Percentiles rank a stretch among this genome's conserved stretches.
phyloP scores from a whole-genome alignment of 2,888 invertebrate genomes.

The Trypoxylon attenuatum region DNA sequence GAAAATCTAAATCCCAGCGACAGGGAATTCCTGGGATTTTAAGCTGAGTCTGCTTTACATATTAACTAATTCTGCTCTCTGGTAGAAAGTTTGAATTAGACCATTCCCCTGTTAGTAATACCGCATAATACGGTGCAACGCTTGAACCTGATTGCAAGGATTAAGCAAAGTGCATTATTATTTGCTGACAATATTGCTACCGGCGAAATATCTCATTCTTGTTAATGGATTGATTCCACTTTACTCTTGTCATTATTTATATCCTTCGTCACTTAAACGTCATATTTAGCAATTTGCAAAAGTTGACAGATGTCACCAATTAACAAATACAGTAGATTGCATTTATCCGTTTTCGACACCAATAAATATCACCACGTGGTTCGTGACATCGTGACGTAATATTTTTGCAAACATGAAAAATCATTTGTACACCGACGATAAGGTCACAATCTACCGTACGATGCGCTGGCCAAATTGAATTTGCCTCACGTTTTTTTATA shows the following conservation, averaged over 20 bases:
- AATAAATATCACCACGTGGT: not conserved
- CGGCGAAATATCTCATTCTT: not conserved
- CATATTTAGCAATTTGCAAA: not conserved
- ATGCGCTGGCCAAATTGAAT: conserved; percentile 14
- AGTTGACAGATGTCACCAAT: conserved; percentile 3
- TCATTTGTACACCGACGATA: not conserved
- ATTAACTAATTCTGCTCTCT: conserved; percentile 55
- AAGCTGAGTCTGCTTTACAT: conserved; percentile 48
- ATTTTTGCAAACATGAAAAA: not conserved
- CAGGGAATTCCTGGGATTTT: conserved; percentile 45
- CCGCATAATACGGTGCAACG: conserved; percentile 37
- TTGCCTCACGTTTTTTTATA: conserved; percentile 13
- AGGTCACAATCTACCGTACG: conserved; percentile 6
- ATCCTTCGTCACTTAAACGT: not conserved
- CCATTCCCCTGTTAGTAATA: conserved; percentile 54
- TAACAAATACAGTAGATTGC: conserved; percentile 1
- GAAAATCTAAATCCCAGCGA: conserved; percentile 30
- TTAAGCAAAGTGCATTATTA: conserved; percentile 23
- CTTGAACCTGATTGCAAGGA: conserved; percentile 45
- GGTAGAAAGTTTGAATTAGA: conserved; percentile 54
- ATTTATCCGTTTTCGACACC: not conserved
- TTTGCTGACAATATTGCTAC: conserved; percentile 31
- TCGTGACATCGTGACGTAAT: not conserved
- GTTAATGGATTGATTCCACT: not conserved
- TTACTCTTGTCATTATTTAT: not conserved